phyloP scores from a whole-genome alignment of 2,888 invertebrate species.

The Trichogramma dendrolimi region DNA sequence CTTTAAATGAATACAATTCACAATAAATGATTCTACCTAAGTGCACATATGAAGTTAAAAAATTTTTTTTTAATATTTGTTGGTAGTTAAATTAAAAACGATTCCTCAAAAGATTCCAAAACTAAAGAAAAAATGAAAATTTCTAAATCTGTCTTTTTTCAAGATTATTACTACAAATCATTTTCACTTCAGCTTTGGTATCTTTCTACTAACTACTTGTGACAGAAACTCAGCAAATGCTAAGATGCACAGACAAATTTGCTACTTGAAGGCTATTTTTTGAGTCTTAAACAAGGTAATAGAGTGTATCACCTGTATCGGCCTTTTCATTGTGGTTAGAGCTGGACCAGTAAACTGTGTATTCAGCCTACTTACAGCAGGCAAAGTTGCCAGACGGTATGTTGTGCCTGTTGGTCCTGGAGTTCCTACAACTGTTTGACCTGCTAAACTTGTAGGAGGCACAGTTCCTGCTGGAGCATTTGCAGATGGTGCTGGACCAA shows the following conservation, averaged over 20 bases:
- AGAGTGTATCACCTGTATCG: slow-evolving; percentile 51
- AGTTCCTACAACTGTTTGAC: slow-evolving; percentile 43
- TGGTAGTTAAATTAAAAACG: too few relatives aligned
- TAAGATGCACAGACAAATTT: slow-evolving; percentile 14
- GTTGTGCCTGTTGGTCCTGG: slow-evolving; percentile 58
- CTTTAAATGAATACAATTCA: too few relatives aligned
- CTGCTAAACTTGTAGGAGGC: slow-evolving; percentile 50
- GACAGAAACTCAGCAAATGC: slow-evolving; percentile 8
- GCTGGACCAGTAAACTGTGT: slow-evolving; percentile 60
- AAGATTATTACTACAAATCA: too few relatives aligned
- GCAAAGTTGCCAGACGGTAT: slow-evolving; percentile 80
- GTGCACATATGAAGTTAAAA: too few relatives aligned
- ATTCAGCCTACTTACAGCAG: slow-evolving; percentile 75
- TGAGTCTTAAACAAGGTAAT: slow-evolving; percentile 27
- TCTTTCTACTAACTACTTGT: background rate
- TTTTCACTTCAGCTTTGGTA: too few relatives aligned
- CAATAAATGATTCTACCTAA: too few relatives aligned
- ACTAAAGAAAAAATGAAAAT: too few relatives aligned
- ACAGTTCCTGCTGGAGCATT: slow-evolving; percentile 51
- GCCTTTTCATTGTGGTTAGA: slow-evolving; percentile 60
- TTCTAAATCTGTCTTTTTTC: too few relatives aligned
- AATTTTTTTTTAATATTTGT: too few relatives aligned
- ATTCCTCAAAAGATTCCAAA: too few relatives aligned
- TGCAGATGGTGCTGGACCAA: slow-evolving; percentile 73
- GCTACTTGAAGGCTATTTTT: background rate